A percentile compares a stretch with the other conserved stretches of the same genome.
These are phyloP conservation scores for Yponomeuta cagnagella DNA, from an alignment of 2,888 invertebrate genomes.

Conservation along the genomic window DNA sequence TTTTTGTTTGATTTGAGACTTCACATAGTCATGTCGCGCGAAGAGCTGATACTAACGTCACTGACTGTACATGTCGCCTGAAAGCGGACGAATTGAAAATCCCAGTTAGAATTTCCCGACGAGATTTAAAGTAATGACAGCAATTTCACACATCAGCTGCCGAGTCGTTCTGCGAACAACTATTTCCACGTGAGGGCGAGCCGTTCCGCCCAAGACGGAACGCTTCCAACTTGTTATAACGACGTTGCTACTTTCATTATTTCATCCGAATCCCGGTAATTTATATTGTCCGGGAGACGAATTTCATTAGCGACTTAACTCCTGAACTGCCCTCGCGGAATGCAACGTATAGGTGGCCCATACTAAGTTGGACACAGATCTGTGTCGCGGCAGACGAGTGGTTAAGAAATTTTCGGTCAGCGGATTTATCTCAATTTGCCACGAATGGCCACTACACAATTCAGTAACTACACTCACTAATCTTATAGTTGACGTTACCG, in stretches of 20 bases:
- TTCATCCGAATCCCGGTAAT: not conserved
- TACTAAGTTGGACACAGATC: no score
- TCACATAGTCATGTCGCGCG: no score
- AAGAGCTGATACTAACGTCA: not conserved
- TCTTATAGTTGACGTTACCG: no score
- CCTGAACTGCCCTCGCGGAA: no score
- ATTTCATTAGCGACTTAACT: not conserved
- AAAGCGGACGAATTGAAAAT: not conserved
- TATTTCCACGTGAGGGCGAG: conserved; percentile 8
- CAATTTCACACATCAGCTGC: conserved; percentile 15
- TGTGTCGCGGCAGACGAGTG: no score
- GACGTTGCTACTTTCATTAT: not conserved
- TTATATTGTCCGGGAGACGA: not conserved
- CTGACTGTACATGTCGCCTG: not conserved
- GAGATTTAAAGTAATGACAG: conserved; percentile 17
- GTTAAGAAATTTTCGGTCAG: not conserved
- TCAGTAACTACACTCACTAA: no score
- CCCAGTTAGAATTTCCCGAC: conserved; percentile 3
- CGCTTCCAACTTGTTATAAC: not conserved
- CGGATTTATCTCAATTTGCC: no score
- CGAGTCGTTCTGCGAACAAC: conserved; percentile 11
- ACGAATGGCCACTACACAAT: no score
- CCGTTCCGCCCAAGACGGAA: not conserved
- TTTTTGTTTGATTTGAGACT: no score
- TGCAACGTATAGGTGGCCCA: no score